These are phyloP conservation scores for Drosophila insularis DNA, from an alignment of 1,140 invertebrate species.

Conservation along the genomic window DNA sequence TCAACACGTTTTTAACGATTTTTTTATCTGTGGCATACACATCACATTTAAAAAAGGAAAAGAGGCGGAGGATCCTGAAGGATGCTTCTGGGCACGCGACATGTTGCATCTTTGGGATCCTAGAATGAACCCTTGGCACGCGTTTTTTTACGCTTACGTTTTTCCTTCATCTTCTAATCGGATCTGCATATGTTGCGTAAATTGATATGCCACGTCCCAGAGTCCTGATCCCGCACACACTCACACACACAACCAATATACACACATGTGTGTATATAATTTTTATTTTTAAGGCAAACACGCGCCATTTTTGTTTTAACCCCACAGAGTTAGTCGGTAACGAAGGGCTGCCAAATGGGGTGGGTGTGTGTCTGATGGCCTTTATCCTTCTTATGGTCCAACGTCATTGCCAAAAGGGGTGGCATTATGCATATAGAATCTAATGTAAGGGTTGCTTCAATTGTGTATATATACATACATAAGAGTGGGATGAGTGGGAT, in stretches of 20 bases:
- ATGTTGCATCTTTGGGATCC: slow-evolving; percentile 34
- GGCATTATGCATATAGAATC: slow-evolving; percentile 59
- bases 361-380: slow-evolving; percentile 38
- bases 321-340: slow-evolving; percentile 24
- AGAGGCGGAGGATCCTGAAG: background rate
- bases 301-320: slow-evolving; percentile 74
- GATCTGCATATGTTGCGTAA: slow-evolving; percentile 78
- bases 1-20: slow-evolving; percentile 19
- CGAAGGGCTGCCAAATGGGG: slow-evolving; percentile 56
- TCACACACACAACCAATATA: slow-evolving; percentile 5
- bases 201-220: slow-evolving; percentile 55
- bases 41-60: slow-evolving; percentile 18
- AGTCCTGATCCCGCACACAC: slow-evolving; percentile 21
- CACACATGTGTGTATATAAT: slow-evolving; percentile 29
- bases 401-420: slow-evolving; percentile 58
- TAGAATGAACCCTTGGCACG: slow-evolving; percentile 43
- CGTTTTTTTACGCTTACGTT: slow-evolving; percentile 39
- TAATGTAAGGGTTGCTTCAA: slow-evolving; percentile 57
- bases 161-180: slow-evolving; percentile 49
- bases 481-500: background rate
- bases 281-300: slow-evolving; percentile 38
- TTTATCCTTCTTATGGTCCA: background rate
- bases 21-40: slow-evolving; percentile 54
- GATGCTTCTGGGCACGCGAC: slow-evolving; percentile 60
- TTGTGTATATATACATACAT: slow-evolving; percentile 5